Conservation (phyloP, 2,113 vertebrate species). For the Dermatemys mawii region DNA sequence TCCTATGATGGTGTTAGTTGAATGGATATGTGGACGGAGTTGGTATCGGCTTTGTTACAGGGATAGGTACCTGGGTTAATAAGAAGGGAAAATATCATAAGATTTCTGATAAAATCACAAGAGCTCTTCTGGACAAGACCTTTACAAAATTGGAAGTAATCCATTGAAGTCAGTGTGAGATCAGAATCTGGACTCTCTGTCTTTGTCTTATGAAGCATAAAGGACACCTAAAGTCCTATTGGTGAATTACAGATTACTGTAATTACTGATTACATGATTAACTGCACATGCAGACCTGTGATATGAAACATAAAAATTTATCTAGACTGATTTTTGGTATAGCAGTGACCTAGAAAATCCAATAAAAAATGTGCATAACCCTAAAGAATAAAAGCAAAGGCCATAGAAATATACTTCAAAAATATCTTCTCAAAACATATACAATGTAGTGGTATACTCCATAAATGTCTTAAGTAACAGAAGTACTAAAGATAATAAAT, state of each 20-base stretch:
- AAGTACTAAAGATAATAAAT: neutral
- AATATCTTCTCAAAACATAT: neutral
- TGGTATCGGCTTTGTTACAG: too few species aligned
- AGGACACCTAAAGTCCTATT: neutral
- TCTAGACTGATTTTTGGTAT: neutral
- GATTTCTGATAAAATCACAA: neutral
- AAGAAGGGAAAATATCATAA: neutral
- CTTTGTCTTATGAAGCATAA: neutral
- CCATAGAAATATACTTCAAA: neutral
- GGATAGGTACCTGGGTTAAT: too few species aligned
- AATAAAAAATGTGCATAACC: neutral
- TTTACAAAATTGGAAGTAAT: neutral
- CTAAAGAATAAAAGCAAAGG: fast-evolving
- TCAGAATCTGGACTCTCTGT: neutral
- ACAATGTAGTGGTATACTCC: neutral
- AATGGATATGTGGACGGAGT: too few species aligned
- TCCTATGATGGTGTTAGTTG: too few species aligned
- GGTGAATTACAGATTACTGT: too few species aligned
- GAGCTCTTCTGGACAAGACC: neutral
- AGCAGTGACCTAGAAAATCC: neutral
- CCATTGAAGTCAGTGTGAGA: neutral
- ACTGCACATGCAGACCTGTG: neutral
- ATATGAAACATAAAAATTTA: neutral
- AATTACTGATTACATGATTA: too few species aligned
- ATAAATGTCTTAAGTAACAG: neutral